These are phyloP conservation scores for Brevimyrus niger DNA, from an alignment of 2,113 vertebrate genomes.

Conservation along the genomic window DNA sequence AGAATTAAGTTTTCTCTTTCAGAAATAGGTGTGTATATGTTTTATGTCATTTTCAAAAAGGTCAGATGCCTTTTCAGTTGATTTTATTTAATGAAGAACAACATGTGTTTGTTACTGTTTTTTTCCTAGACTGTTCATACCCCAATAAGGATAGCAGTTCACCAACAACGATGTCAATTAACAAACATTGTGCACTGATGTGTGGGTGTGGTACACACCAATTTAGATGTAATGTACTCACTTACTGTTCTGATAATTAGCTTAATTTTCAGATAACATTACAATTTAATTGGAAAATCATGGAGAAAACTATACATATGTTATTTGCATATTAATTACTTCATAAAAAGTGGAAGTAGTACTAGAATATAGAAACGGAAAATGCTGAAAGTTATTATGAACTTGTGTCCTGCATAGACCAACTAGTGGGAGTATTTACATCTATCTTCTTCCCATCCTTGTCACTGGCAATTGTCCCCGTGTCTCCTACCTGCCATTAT, in stretches of 20 bases:
- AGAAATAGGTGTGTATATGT: background rate
- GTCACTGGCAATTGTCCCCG: background rate
- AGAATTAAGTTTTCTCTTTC: background rate
- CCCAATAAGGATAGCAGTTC: background rate
- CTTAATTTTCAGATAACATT: background rate
- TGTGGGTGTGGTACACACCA: background rate
- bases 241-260: background rate
- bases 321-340: background rate
- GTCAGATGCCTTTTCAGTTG: background rate
- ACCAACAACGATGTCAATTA: background rate
- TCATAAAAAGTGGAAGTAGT: background rate
- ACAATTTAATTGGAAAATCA: background rate
- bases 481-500: background rate
- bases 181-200: background rate
- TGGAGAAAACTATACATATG: background rate
- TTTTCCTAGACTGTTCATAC: background rate
- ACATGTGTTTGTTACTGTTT: background rate
- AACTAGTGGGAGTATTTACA: background rate
- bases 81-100: background rate
- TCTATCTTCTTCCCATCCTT: background rate
- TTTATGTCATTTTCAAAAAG: background rate
- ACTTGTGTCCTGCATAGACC: background rate
- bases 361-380: background rate
- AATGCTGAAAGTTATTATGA: background rate
- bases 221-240: background rate